Percentiles rank a stretch among this genome's conserved stretches.
phyloP scores from a whole-genome alignment of 2,888 invertebrate species.

The Amiota mariae region DNA sequence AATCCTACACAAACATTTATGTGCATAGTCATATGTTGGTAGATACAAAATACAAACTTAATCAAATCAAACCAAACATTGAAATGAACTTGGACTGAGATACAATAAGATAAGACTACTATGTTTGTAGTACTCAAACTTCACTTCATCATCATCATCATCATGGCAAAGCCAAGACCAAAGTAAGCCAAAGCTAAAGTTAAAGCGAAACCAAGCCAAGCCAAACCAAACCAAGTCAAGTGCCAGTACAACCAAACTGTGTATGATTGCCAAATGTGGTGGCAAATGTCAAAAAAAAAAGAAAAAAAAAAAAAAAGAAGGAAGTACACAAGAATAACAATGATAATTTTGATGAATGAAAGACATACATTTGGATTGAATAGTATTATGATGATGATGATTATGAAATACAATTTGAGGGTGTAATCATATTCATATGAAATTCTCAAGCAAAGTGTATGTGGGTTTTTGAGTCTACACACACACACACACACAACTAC shows the following conservation, averaged over 20 bases:
- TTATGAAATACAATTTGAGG: no score
- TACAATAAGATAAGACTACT: no score
- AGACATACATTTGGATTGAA: not conserved
- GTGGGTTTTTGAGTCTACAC: no score
- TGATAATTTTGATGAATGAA: not conserved
- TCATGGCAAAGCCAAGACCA: not conserved
- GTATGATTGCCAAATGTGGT: conserved; percentile 14
- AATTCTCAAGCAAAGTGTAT: no score
- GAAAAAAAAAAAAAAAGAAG: not conserved
- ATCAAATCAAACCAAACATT: conserved; percentile 6
- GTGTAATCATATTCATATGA: no score
- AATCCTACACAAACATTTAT: conserved; percentile 3
- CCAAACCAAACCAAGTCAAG: not conserved
- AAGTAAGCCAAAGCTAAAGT: not conserved
- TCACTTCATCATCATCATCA: not conserved
- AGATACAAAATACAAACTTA: not conserved
- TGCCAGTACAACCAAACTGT: not conserved
- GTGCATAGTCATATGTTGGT: not conserved
- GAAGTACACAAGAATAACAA: conserved; percentile 15
- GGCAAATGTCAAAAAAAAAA: no score
- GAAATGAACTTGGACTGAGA: not conserved
- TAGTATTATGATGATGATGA: no score
- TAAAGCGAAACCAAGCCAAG: not conserved
- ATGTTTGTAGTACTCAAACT: no score
- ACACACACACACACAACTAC: no score